Evolutionary conservation across 2,888 invertebrate species (phyloP), one percentile per base, ranked within the genome.

Genomic region (Perizoma affinitatum): DNA sequence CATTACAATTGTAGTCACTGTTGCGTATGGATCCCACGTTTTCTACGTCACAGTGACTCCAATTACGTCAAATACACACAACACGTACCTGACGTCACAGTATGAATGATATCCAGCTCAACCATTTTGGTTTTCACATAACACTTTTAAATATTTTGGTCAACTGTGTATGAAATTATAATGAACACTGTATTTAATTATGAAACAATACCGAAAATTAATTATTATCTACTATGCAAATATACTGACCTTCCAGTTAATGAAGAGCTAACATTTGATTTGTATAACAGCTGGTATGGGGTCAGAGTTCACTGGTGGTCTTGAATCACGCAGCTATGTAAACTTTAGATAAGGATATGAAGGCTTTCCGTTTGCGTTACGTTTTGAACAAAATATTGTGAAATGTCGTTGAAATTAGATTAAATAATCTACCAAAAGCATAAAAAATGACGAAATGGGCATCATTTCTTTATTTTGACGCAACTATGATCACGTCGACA

Each of bases 181-280:
- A 22, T 44, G 4, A 11, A 41, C n/a, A 41, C 41, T 46, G 34
- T 8, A 48, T 6, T 11, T 38, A 38, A 47, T 45, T 38, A 36
- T 33, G 34, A 50, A 46, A 54, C 40, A 22, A 22, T 22, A 22
- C 1, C 22, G 22, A 22, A 22, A 22, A 2, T 22, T 22, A 22
- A 22, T 48, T 8, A 54, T 60, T 54, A 65, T 53, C 53, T 56
- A 48, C 45, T 54, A 42, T 46, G 43, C 40, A 48, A 54, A 63
- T 43, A 54, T 38, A n/a, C 11, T 45, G n/a, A 35, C 7, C 7
- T 44, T 7, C 60, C 50, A 61, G 45, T 44, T 47, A 10, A 41
- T 9, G 11, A n/a, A n/a, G 58, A 61, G 36, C 66, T 41, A 7
- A 45, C 9, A 38, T 46, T 49, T 46, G 11, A 41, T 43, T 35